These are phyloP conservation scores for Embidobia sp. DNA, from an alignment of 2,888 invertebrate genomes.

Conservation along the genomic window DNA sequence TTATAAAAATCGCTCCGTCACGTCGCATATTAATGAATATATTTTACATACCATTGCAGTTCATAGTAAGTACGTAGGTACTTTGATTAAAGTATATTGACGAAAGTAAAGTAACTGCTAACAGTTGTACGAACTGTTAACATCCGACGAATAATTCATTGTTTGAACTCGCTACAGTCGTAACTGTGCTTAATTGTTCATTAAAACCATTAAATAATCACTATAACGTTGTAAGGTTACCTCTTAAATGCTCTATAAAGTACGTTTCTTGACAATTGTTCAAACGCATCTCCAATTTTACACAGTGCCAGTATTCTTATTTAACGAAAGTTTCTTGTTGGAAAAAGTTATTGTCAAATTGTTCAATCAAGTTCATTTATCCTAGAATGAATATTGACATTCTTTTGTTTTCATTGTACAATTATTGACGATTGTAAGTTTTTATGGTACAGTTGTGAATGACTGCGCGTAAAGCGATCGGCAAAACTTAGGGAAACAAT, in stretches of 20 bases:
- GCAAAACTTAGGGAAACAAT: conserved; percentile 68
- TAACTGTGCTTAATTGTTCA: not conserved
- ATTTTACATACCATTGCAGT: too few relatives aligned
- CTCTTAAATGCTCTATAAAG: not conserved
- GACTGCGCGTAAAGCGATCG: conserved; percentile 46
- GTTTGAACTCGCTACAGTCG: not conserved
- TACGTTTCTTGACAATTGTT: too few relatives aligned
- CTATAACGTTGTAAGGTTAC: not conserved
- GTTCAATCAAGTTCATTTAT: not conserved
- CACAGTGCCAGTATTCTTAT: not conserved
- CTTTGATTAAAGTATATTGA: not conserved
- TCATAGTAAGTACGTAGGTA: too few relatives aligned
- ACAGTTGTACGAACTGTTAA: not conserved
- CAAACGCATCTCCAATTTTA: too few relatives aligned
- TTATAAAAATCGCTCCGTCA: too few relatives aligned
- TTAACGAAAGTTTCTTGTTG: too few relatives aligned
- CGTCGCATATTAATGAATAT: too few relatives aligned
- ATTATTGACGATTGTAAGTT: conserved; percentile 5
- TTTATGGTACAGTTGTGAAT: conserved; percentile 13
- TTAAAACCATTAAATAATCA: not conserved
- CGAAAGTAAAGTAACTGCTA: too few relatives aligned
- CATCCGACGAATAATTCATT: not conserved
- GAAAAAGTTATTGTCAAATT: too few relatives aligned
- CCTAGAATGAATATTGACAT: not conserved
- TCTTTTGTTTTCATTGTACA: not conserved